Evolutionary conservation across 2,888 invertebrate species (phyloP).

Genomic region (Lepeophtheirus nordmannii): DNA sequence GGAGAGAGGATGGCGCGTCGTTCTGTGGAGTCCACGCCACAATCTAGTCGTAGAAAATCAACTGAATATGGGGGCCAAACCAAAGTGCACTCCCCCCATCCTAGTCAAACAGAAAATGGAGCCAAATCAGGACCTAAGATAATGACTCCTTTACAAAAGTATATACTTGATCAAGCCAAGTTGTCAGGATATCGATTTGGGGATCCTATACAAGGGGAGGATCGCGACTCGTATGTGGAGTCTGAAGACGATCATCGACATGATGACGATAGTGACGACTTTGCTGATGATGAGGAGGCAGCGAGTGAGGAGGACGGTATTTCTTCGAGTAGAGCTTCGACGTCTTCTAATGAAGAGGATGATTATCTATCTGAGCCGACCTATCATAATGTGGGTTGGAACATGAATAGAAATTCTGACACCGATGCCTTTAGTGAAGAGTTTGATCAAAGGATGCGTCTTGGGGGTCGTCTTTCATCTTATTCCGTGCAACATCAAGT

Average conservation of each 20-base stretch:
- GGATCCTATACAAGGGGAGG: slow-evolving; percentile 25
- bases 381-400: slow-evolving; percentile 22
- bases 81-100: slow-evolving; percentile 25
- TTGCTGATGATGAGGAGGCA: slow-evolving; percentile 44
- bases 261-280: slow-evolving; percentile 46
- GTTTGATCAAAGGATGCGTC: slow-evolving; percentile 21
- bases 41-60: slow-evolving; percentile 30
- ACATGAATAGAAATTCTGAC: neutral
- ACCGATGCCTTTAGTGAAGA: slow-evolving; percentile 22
- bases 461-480: slow-evolving; percentile 3
- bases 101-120: slow-evolving; percentile 13
- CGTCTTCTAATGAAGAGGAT: slow-evolving; percentile 16
- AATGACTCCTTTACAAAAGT: slow-evolving; percentile 65
- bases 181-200: slow-evolving; percentile 42
- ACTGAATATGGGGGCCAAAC: slow-evolving; percentile 20
- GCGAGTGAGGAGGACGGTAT: slow-evolving; percentile 22
- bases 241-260: slow-evolving; percentile 56
- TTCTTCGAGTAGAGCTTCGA: neutral
- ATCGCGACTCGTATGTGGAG: slow-evolving; percentile 34
- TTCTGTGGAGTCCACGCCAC: slow-evolving; percentile 52
- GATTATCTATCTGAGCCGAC: slow-evolving; percentile 17
- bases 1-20: slow-evolving; percentile 19
- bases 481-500: neutral
- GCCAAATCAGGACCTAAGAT: slow-evolving; percentile 35
- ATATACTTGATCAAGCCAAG: slow-evolving; percentile 70